These are phyloP conservation scores for Buphagus erythrorhynchus DNA, from an alignment of 2,797 vertebrate genomes.

Conservation along the genomic window DNA sequence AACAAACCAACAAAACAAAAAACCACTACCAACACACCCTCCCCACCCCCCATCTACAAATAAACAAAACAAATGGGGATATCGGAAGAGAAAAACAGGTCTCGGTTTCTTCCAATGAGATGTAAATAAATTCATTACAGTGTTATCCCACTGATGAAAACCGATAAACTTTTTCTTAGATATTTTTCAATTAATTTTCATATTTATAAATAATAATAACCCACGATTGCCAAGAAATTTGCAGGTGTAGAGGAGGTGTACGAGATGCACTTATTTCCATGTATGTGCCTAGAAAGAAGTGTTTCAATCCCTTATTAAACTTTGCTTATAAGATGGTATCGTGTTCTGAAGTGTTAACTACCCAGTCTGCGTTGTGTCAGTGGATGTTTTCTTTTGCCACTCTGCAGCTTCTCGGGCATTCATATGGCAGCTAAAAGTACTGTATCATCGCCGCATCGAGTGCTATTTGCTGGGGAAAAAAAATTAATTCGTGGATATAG, in stretches of 20 bases:
- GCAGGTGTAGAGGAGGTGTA: constrained; percentile 36
- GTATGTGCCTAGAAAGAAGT: constrained; percentile 58
- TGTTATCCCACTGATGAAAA: constrained; percentile 70
- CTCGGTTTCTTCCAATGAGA: constrained; percentile 63
- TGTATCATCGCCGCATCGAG: neutral
- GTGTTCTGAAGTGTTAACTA: constrained; percentile 34
- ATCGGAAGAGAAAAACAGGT: neutral
- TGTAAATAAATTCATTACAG: constrained; percentile 76
- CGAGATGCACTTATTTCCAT: constrained; percentile 29
- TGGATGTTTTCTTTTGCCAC: neutral
- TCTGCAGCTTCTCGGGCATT: neutral
- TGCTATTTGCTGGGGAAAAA: neutral
- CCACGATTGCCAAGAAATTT: constrained; percentile 5
- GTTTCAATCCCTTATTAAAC: constrained; percentile 60
- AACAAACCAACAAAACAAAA: neutral
- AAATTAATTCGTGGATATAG: neutral
- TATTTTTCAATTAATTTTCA: constrained; percentile 77
- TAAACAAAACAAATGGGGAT: neutral
- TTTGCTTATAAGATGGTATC: neutral
- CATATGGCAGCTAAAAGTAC: neutral
- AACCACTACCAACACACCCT: too few relatives aligned
- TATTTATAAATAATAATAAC: constrained; percentile 48
- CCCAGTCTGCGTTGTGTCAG: neutral
- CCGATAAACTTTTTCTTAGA: constrained; percentile 71
- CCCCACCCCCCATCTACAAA: neutral